phyloP scores from a whole-genome alignment of 2,797 vertebrate genomes.

The Platalea minor region DNA sequence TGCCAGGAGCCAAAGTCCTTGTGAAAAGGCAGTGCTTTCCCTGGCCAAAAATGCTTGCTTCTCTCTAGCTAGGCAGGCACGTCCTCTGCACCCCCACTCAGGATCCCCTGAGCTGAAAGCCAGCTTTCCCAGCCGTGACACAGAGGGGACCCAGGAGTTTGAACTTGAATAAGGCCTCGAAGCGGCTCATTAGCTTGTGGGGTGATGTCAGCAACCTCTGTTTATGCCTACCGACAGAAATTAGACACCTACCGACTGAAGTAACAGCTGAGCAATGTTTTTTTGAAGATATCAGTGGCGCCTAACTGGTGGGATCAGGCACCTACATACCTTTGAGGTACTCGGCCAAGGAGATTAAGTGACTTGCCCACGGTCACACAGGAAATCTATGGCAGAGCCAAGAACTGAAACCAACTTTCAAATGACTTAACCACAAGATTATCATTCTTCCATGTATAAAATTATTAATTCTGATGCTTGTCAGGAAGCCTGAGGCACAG shows the following conservation, averaged over 20 bases:
- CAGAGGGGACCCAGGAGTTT: background rate
- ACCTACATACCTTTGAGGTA: constrained; percentile 59
- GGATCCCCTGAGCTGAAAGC: background rate
- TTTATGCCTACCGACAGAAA: constrained; percentile 43
- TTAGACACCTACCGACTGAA: constrained; percentile 17
- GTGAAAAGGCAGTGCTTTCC: background rate
- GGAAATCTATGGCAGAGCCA: constrained; percentile 46
- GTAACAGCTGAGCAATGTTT: constrained; percentile 48
- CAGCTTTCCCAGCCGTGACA: background rate
- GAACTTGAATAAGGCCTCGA: background rate
- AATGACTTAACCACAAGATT: constrained; percentile 62
- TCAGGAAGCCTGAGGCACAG: constrained; percentile 56
- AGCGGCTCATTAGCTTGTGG: background rate
- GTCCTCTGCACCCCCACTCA: accelerated
- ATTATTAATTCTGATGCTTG: constrained; percentile 67
- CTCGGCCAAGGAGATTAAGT: constrained; percentile 26
- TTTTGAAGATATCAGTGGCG: constrained; percentile 57
- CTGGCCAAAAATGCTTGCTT: background rate
- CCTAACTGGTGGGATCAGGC: constrained; percentile 55
- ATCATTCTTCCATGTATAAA: constrained; percentile 48
- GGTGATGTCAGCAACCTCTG: background rate
- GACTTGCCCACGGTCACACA: constrained; percentile 42
- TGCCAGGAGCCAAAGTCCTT: background rate
- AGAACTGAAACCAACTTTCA: constrained; percentile 50
- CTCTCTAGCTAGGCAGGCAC: background rate